phyloP scores from a whole-genome alignment of 2,888 invertebrate species.

The Anagyrus pseudococci region DNA sequence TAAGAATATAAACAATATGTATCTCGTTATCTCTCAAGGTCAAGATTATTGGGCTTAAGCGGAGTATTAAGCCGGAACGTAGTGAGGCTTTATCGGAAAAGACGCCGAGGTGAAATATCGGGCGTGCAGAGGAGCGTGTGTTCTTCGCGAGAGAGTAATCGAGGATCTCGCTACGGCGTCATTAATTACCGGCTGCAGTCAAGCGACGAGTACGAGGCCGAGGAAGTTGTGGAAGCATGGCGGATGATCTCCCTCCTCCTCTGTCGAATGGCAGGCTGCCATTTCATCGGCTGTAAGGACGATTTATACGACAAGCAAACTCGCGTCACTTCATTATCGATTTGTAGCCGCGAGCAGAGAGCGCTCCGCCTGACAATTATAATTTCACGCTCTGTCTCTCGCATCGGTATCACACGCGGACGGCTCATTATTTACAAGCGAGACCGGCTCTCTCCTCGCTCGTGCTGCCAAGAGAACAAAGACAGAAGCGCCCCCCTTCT shows the following conservation, averaged over 20 bases:
- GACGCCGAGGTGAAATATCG: conserved; percentile 7
- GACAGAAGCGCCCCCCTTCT: too few relatives aligned
- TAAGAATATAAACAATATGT: too few relatives aligned
- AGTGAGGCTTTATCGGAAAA: too few relatives aligned
- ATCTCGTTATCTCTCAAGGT: too few relatives aligned
- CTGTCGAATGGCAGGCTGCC: conserved; percentile 43
- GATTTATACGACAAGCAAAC: too few relatives aligned
- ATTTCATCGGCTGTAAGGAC: conserved; percentile 28
- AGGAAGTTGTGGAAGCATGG: too few relatives aligned
- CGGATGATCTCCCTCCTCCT: too few relatives aligned
- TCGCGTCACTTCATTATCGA: conserved; percentile 31
- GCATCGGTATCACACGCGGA: conserved; percentile 17
- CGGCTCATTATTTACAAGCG: conserved; percentile 26
- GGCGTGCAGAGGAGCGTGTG: not conserved
- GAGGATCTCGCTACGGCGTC: not conserved
- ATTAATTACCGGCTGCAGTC: conserved; percentile 28
- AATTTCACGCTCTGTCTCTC: conserved; percentile 32
- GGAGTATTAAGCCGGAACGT: too few relatives aligned
- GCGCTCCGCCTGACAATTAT: conserved; percentile 33
- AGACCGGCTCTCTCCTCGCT: too few relatives aligned
- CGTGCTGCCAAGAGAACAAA: too few relatives aligned
- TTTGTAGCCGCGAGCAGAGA: too few relatives aligned
- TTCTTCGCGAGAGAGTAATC: conserved; percentile 19
- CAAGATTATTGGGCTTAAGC: too few relatives aligned
- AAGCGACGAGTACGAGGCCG: conserved; percentile 16